Evolutionary conservation across 2,797 vertebrate genomes (phyloP), one percentile per base, ranked within the genome.

Genomic region (Megaceryle alcyon): DNA sequence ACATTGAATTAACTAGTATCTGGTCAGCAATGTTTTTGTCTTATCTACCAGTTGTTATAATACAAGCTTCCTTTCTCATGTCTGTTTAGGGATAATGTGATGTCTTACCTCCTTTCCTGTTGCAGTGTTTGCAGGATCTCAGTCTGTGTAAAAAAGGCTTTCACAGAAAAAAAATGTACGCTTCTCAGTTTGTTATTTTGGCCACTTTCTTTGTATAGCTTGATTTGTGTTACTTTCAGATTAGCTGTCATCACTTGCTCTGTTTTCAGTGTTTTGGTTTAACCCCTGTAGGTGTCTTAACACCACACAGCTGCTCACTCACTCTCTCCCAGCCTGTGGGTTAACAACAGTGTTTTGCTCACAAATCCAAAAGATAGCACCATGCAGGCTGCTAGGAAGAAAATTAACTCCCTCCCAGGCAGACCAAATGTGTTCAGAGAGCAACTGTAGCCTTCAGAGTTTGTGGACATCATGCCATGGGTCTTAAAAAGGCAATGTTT

Each of bases 151-250:
- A 22, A 69, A 71, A 63, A 79, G 12, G 17, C 29, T 75, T 65
- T 83, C 33, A 39, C 6, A 77, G 60, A 12, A 87, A 86, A 86
- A 80, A 51, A 2, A 1, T 76, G 26, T 60, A 5, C 8, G 3
- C 16, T 19, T 70, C 46, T 82, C 68, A 26, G 3, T 86, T 91
- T 78, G 29, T 82, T 93, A 35, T 90, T 88, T 93, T 82, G 77
- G 37, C 37, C 26, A 21, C 53, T 88, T 90, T 46, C 46, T 70
- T 80, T 82, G 84, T 64, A 41, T 87, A 85, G 82, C 80, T 79
- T 60, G 31, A 56, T 84, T 83, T 73, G 11, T 92, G 53, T 83
- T 95, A 49, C 37, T 90, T 92, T 93, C 71, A 75, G 37, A 87
- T 85, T 29, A 65, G 75, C 53, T 91, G 75, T 89, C 48, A 49